A percentile compares a stretch with the other conserved stretches of the same genome.
Evolutionary conservation across 2,888 invertebrate species (phyloP).

Genomic region (Anarsia innoxiella): DNA sequence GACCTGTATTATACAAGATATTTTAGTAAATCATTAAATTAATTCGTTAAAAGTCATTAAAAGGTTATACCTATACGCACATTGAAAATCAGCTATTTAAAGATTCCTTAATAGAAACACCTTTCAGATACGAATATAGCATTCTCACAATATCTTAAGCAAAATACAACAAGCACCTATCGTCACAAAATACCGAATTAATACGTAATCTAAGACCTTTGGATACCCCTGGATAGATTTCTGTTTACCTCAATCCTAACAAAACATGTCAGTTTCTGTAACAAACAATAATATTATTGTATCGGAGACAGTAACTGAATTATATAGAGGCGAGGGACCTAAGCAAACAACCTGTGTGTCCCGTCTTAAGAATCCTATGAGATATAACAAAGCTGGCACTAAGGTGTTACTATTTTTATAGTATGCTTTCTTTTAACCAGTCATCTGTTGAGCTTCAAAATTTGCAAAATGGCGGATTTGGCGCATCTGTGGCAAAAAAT

Average conservation of each 20-base stretch:
- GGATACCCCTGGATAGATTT: neutral
- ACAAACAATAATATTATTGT: slow-evolving; percentile 8
- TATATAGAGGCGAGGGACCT: slow-evolving; percentile 14
- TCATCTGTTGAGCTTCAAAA: neutral
- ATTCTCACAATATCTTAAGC: no score
- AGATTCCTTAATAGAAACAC: no score
- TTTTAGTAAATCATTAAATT: no score
- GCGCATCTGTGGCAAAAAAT: no score
- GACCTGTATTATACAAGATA: no score
- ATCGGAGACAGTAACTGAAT: slow-evolving; percentile 15
- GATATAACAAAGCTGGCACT: slow-evolving; percentile 13
- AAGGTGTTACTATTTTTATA: neutral
- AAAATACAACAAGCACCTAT: neutral
- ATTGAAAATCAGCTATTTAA: no score
- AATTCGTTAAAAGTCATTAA: no score
- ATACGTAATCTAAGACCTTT: neutral
- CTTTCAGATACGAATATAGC: no score
- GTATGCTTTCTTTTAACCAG: neutral
- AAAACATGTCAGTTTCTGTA: neutral
- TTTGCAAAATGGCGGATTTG: no score
- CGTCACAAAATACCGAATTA: neutral
- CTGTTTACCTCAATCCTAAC: slow-evolving; percentile 7
- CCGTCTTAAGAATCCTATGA: slow-evolving; percentile 21
- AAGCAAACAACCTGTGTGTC: slow-evolving; percentile 27
- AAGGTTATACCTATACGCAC: no score